Percentiles rank a stretch among this genome's conserved stretches.
These are phyloP conservation scores for Typhlichthys subterraneus DNA, from an alignment of 2,797 vertebrate genomes.

Conservation along the genomic window DNA sequence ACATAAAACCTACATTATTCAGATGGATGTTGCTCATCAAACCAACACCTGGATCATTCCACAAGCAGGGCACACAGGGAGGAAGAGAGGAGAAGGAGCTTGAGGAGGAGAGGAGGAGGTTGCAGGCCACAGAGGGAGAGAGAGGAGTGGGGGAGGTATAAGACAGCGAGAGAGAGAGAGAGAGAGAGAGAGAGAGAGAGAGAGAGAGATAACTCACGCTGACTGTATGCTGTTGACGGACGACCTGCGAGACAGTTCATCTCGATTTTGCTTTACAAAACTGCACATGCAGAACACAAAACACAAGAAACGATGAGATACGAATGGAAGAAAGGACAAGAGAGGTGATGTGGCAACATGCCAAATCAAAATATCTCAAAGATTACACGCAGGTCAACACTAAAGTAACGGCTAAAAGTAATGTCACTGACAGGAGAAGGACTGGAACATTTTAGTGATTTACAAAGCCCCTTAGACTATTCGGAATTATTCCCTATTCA, in stretches of 20 bases:
- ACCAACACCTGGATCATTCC: no score
- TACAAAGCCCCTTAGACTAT: constrained; percentile 21
- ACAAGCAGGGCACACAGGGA: no score
- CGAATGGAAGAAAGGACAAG: constrained; percentile 47
- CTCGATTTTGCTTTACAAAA: constrained; percentile 99
- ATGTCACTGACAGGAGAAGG: background rate
- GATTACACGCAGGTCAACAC: no score
- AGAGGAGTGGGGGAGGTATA: background rate
- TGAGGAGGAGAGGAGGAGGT: background rate
- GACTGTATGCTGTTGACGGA: constrained; percentile 99
- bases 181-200: constrained; percentile 41
- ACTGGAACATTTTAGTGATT: constrained; percentile 13
- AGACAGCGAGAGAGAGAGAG: constrained; percentile 17
- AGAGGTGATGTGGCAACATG: constrained; percentile 55
- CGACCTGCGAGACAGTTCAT: constrained; percentile 96
- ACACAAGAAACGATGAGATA: constrained; percentile 79
- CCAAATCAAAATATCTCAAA: constrained; percentile 15
- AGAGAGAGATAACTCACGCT: constrained; percentile 95
- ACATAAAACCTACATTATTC: no score
- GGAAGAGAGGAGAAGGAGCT: background rate
- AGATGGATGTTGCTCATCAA: no score
- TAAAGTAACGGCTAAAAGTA: no score
- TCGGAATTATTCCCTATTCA: background rate
- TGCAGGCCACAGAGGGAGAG: background rate
- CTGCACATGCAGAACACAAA: constrained; percentile 93